phyloP scores from a whole-genome alignment of 64 coral and sea anemone species.

The Stichodactyla mertensii region DNA sequence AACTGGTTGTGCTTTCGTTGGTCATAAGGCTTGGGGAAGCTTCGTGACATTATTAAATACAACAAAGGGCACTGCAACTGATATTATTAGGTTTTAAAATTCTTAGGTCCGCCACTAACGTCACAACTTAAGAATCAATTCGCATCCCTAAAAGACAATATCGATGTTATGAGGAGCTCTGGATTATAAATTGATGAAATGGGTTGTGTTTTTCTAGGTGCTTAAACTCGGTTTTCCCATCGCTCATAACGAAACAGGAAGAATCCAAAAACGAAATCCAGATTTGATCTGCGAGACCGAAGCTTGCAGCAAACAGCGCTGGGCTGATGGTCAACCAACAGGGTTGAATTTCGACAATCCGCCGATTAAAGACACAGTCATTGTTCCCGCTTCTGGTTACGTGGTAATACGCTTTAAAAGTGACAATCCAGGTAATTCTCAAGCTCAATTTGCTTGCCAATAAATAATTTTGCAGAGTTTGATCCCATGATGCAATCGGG shows the following conservation, averaged over 20 bases:
- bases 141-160: too few relatives aligned
- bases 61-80: too few relatives aligned
- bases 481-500: neutral
- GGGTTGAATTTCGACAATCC: slow-evolving; percentile 45
- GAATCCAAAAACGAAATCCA: slow-evolving; percentile 6
- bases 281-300: slow-evolving; percentile 25
- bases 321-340: slow-evolving; percentile 26
- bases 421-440: slow-evolving; percentile 35
- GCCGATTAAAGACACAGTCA: slow-evolving; percentile 41
- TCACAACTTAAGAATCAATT: too few relatives aligned
- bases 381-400: slow-evolving; percentile 40
- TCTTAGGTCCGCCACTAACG: too few relatives aligned
- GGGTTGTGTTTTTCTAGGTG: slow-evolving; percentile 7
- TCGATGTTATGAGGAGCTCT: too few relatives aligned
- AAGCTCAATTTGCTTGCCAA: too few relatives aligned
- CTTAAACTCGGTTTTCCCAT: slow-evolving; percentile 45
- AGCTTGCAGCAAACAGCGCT: slow-evolving; percentile 32
- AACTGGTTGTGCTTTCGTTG: too few relatives aligned
- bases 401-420: slow-evolving; percentile 45
- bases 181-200: too few relatives aligned
- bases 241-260: slow-evolving; percentile 16
- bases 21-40: too few relatives aligned
- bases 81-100: too few relatives aligned
- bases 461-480: neutral
- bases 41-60: too few relatives aligned